Evolutionary conservation across 2,113 vertebrate genomes (phyloP), one percentile per base, ranked within the genome.

Genomic region (Sylvicapra grimmia): DNA sequence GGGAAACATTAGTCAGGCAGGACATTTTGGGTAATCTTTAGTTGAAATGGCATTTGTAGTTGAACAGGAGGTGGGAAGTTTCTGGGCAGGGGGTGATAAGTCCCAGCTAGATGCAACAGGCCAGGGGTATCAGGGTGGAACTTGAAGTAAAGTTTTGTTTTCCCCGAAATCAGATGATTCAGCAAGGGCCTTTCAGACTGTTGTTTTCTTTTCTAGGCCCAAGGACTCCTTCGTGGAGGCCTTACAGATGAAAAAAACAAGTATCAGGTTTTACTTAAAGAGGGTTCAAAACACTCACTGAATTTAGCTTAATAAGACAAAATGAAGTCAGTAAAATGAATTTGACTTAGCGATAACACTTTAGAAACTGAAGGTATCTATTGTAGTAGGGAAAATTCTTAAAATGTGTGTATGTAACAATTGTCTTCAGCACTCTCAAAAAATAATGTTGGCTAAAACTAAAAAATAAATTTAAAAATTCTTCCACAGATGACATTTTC

Each of bases 301-400:
- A 96, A 93, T 94, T 96, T 86, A 86, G 44, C 65, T 90, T 95
- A 98, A 97, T 89, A 82, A 97, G 94, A 86, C 16, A 96, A 96
- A 96, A 84, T 58, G 77, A 96, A 93, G 88, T 33, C 75, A 86
- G 53, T 90, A 51, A 94, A 96, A 96, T 96, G 94, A 96, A 94
- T 95, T 86, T 10, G 40, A 97, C 89, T 93, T 97, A 95, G 90
- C 90, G 90, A 96, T 93, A 86, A 47, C 82, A 90, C 83, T 91
- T 97, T 93, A 86, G 90, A 93, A 97, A 97, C 91, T 95, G 80
- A 97, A 96, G 82, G 58, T 96, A 91, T 93, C 59, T 93, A 65
- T 61, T 93, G 49, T 61, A 92, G 83, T 44, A n/a, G 33, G 36
- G 4, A 93, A 36, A 92, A 80, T n/a, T 68, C 84, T 96, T 93